Percentiles rank a stretch among this genome's conserved stretches.
Conservation (phyloP, 2,113 vertebrate genomes). For the Grammomys dolichurus region DNA sequence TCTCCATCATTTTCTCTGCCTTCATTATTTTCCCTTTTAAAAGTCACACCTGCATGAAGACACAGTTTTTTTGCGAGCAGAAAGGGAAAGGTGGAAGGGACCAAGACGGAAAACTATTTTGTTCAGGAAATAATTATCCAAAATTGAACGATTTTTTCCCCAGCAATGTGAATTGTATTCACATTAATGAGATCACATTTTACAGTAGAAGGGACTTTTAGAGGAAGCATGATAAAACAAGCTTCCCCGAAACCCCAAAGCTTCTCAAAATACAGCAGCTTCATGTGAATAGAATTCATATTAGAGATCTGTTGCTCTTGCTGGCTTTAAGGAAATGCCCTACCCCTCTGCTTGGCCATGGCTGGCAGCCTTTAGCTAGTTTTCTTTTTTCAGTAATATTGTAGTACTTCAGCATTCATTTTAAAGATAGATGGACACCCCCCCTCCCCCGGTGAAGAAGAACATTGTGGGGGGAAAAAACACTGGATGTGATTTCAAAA, state of each 20-base stretch:
- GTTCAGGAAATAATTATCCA: slow-evolving; percentile 71
- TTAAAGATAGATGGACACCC: slow-evolving; percentile 89
- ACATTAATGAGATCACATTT: slow-evolving; percentile 61
- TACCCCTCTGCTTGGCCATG: slow-evolving; percentile 76
- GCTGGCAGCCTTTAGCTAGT: slow-evolving; percentile 83
- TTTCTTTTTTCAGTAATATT: slow-evolving; percentile 87
- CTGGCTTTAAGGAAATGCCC: slow-evolving; percentile 83
- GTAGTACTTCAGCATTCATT: slow-evolving; percentile 88
- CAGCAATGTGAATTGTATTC: slow-evolving; percentile 57
- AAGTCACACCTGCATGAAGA: slow-evolving; percentile 55
- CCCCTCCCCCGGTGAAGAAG: slow-evolving; percentile 84
- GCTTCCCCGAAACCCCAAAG: slow-evolving; percentile 66
- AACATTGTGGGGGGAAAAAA: slow-evolving; percentile 87
- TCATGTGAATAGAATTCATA: slow-evolving; percentile 79
- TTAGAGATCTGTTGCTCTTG: slow-evolving; percentile 77
- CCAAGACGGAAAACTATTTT: slow-evolving; percentile 55
- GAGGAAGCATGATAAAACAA: slow-evolving; percentile 40
- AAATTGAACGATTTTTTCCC: slow-evolving; percentile 52
- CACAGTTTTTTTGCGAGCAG: slow-evolving; percentile 35
- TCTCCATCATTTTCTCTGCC: slow-evolving; percentile 72
- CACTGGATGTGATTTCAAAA: slow-evolving; percentile 93
- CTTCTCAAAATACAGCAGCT: slow-evolving; percentile 8
- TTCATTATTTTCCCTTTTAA: slow-evolving; percentile 71
- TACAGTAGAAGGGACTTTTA: slow-evolving; percentile 61
- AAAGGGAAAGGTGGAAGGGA: background rate